Base-by-base conservation (phyloP, 2,797 vertebrate genomes). In the Tapirus indicus region DNA sequence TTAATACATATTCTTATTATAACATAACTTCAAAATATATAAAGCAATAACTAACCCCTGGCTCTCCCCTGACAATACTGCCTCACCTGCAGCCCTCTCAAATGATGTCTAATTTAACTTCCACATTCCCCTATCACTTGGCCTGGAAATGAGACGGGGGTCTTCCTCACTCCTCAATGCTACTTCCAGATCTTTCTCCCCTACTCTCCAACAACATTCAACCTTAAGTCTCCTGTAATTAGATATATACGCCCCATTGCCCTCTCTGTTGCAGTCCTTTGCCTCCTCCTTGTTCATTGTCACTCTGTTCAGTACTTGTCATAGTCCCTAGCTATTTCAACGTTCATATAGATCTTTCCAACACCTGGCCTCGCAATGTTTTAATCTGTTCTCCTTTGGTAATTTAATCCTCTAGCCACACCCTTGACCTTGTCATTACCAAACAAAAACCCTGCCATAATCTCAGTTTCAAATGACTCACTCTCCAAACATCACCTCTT, bases 401-500 rank as follows among this genome's bases (percentile, higher is more conserved):
- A 18, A 77, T 25, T 77, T 56, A 54, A 72, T 69, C 52, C 13
- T 82, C n/a, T 71, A 89, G 74, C 17, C 74, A 56, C 47, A 47
- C 17, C 52, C 25, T 85, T 71, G 68, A 74, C 21, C 62, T 82
- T 82, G 20, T 49, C 21, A 56, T 60, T 60, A 91, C 9, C 83
- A 79, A 49, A 56, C 38, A 54, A 1, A 17, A 95, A 64, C 23
- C 18, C 21, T 85, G 56, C 68, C 5, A 72, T 32, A 58, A 82
- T 72, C 32, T 84, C 75, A 66, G 62, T 82, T 90, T 82, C 77
- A 94, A 84, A 84, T 86, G 69, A 79, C 52, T 94, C 32, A 75
- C 80, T 92, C 68, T 89, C 25, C n/a, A 93, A 83, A 52, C 2
- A 71, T 94, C 10, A 77, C 29, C 60, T 80, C 25, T 85, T 75